Percentiles rank a stretch among this genome's conserved stretches.
Evolutionary conservation across 2,888 invertebrate species (phyloP).

Genomic region (Campoplex nolae): DNA sequence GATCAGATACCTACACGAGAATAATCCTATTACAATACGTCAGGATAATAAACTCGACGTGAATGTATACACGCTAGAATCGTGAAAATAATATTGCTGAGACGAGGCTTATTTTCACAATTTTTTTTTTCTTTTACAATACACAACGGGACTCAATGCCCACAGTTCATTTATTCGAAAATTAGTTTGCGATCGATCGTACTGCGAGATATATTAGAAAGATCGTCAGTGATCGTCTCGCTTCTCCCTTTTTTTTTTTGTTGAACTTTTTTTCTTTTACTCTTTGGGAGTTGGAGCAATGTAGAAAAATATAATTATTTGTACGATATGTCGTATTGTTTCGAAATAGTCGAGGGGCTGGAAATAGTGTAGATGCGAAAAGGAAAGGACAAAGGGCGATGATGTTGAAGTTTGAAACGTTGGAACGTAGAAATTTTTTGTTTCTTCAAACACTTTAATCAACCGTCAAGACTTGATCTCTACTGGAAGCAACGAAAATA

Average conservation of each 20-base stretch:
- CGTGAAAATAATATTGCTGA: constrained; percentile 18
- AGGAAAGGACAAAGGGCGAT: not conserved
- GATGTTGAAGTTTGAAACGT: not conserved
- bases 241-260: not conserved
- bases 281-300: constrained; percentile 55
- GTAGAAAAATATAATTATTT: constrained; percentile 81
- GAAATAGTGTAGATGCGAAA: constrained; percentile 17
- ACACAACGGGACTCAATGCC: not conserved
- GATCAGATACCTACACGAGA: constrained; percentile 31
- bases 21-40: constrained; percentile 47
- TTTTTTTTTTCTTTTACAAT: not conserved
- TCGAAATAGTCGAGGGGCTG: constrained; percentile 34
- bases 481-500: not conserved
- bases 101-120: not conserved
- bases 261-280: not conserved
- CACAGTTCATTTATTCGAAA: constrained; percentile 4
- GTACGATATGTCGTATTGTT: constrained; percentile 78
- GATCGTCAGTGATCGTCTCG: not conserved
- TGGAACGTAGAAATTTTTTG: not conserved
- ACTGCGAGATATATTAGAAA: not conserved
- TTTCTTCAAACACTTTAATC: not conserved
- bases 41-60: constrained; percentile 55
- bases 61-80: not conserved
- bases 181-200: constrained; percentile 4
- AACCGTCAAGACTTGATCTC: too few relatives aligned